Percentiles rank a stretch among this genome's conserved stretches.
These are phyloP conservation scores for Drosophila micromelanica DNA, from an alignment of 1,140 invertebrate species.

Conservation along the genomic window DNA sequence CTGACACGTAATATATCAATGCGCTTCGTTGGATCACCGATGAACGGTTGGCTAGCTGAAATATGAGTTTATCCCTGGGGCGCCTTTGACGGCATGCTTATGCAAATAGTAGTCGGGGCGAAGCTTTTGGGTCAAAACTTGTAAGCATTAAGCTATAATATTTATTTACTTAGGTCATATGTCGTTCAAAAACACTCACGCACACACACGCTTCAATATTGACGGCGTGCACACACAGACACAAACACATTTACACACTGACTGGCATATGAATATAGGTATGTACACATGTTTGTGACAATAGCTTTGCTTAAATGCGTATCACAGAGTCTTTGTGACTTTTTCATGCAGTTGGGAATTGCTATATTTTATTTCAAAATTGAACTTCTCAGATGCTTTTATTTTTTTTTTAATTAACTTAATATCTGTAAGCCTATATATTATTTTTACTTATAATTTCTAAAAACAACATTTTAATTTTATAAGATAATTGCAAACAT, in stretches of 20 bases:
- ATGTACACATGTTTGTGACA: background rate
- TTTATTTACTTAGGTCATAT: constrained; percentile 66
- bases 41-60: constrained; percentile 48
- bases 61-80: constrained; percentile 52
- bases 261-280: background rate
- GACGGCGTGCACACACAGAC: constrained; percentile 9
- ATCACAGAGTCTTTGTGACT: background rate
- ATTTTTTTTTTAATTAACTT: too few species aligned
- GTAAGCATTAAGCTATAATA: constrained; percentile 62
- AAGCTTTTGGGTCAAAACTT: constrained; percentile 54
- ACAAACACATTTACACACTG: background rate
- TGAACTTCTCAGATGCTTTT: too few species aligned
- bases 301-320: background rate
- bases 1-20: constrained; percentile 81
- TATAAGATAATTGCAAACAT: too few species aligned
- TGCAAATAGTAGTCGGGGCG: constrained; percentile 34
- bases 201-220: constrained; percentile 13
- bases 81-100: constrained; percentile 20
- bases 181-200: constrained; percentile 4
- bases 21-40: constrained; percentile 38
- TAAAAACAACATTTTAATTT: too few species aligned
- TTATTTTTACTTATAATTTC: too few species aligned
- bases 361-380: background rate
- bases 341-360: constrained; percentile 1
- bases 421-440: too few species aligned